Base-by-base conservation (phyloP, 2,113 vertebrate species). In the Lanius ludovicianus region DNA sequence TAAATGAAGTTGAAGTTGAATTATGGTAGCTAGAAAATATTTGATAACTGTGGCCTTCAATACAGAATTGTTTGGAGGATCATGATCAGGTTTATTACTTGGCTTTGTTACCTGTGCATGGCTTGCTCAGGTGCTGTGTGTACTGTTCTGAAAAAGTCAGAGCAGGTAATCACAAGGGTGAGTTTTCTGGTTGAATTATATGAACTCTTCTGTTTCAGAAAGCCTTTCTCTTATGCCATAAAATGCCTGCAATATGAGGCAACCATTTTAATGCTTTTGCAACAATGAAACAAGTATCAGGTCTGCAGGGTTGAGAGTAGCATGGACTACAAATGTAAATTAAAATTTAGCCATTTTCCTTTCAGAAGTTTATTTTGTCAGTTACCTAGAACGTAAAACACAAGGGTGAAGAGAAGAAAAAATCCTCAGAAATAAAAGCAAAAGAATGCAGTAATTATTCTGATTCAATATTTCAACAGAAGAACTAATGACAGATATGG, bases 1-100 rank as follows among this genome's bases (percentile, higher is more conserved):
- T 63, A 78, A 89, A 93, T 83, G 73, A 77, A 84, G 15, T 42
- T 94, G 68, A 95, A 96, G 90, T 78, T 90, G 57, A 92, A 93
- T 73, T 92, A 85, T 68, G 47, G 87, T 77, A 82, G 25, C n/a
- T 83, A 50, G 78, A 67, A 91, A 91, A 82, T 82, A 85, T 87
- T 97, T 97, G 12, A 57, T 81, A 83, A 11, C 30, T 47, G 33
- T 49, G 15, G 11, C 31, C 68, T 57, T 76, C 27, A 59, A 75
- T 60, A 31, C 9, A 60, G 39, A 81, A 91, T 77, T 86, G 37
- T 56, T 94, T 67, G 71, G 31, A 83, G 23, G 31, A 62, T 90
- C 33, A 31, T 1, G 1, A 20, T 62, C 35, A 52, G 21, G 46
- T 52, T 90, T 63, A 35, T n/a, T 44, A 41, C 64, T 71, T 76